These are phyloP conservation scores for Chouioia cunea DNA, from an alignment of 2,888 invertebrate genomes.

Conservation along the genomic window DNA sequence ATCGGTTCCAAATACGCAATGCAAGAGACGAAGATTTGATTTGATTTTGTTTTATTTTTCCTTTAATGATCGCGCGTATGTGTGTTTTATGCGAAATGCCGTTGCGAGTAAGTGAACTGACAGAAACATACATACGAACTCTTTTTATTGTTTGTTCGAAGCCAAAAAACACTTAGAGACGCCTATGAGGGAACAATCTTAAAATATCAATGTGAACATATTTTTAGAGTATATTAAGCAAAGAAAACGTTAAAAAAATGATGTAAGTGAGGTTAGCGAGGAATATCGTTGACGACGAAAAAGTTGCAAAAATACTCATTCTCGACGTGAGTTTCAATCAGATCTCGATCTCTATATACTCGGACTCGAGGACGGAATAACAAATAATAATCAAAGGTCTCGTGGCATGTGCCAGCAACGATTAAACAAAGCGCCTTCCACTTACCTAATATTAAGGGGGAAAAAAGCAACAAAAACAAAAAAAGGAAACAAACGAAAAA, in stretches of 20 bases:
- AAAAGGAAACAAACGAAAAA: neutral
- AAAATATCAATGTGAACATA: conserved; percentile 64
- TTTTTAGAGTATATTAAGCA: conserved; percentile 62
- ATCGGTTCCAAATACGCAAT: conserved; percentile 1
- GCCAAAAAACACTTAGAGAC: conserved; percentile 52
- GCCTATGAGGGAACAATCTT: conserved; percentile 64
- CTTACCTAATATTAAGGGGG: conserved; percentile 1
- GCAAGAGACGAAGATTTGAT: conserved; percentile 1
- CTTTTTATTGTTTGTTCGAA: conserved; percentile 58
- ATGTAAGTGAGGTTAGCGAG: conserved; percentile 15
- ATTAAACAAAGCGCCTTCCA: conserved; percentile 9
- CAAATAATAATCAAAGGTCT: conserved; percentile 7
- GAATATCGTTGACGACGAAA: conserved; percentile 23
- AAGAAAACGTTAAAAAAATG: conserved; percentile 32
- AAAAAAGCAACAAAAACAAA: too few relatives aligned
- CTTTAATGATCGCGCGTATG: neutral
- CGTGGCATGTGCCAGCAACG: conserved; percentile 6
- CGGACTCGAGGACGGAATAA: neutral
- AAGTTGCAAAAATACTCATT: conserved; percentile 33
- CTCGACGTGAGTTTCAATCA: conserved; percentile 1
- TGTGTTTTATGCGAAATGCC: neutral
- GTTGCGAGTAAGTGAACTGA: conserved; percentile 33
- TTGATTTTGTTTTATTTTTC: neutral
- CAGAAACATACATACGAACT: conserved; percentile 47
- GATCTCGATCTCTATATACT: too few relatives aligned